Percentiles rank a stretch among this genome's conserved stretches.
These are phyloP conservation scores for Pachypanchax playfairii DNA, from an alignment of 2,113 vertebrate species.

Conservation along the genomic window DNA sequence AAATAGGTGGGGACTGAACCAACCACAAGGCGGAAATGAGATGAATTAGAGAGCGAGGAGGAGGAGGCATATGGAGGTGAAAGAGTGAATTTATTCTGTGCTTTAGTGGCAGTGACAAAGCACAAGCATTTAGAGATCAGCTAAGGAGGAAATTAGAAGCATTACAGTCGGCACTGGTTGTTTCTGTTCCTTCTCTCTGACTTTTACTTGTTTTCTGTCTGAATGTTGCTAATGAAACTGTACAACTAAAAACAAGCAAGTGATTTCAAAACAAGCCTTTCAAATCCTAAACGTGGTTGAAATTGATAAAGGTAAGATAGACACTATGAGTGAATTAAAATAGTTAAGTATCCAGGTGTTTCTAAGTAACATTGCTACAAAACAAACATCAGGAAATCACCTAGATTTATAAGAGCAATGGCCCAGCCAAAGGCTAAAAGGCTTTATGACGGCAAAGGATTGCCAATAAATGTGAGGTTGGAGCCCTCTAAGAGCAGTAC, in stretches of 20 bases:
- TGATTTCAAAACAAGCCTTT: slow-evolving; percentile 18
- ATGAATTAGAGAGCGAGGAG: slow-evolving; percentile 72
- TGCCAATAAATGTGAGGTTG: slow-evolving; percentile 80
- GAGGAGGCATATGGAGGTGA: slow-evolving; percentile 64
- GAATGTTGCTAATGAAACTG: slow-evolving; percentile 44
- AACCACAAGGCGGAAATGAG: slow-evolving; percentile 68
- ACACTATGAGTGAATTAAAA: background rate
- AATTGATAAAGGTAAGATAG: slow-evolving; percentile 28
- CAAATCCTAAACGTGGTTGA: slow-evolving; percentile 8
- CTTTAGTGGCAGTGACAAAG: slow-evolving; percentile 77
- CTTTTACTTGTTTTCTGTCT: slow-evolving; percentile 45
- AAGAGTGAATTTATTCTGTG: slow-evolving; percentile 69
- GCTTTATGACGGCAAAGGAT: slow-evolving; percentile 78
- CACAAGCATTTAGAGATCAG: slow-evolving; percentile 73
- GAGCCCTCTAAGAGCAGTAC: slow-evolving; percentile 76
- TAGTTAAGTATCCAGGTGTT: slow-evolving; percentile 46
- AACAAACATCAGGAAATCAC: slow-evolving; percentile 64
- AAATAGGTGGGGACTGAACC: slow-evolving; percentile 57
- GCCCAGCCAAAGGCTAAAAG: slow-evolving; percentile 79
- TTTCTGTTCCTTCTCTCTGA: slow-evolving; percentile 44
- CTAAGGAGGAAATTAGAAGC: slow-evolving; percentile 75
- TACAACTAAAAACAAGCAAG: slow-evolving; percentile 10
- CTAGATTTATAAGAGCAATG: slow-evolving; percentile 74
- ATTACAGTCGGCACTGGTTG: slow-evolving; percentile 51
- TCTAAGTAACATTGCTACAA: slow-evolving; percentile 50